phyloP scores from a whole-genome alignment of 2,113 vertebrate genomes.

The Zosterops hypoxanthus region DNA sequence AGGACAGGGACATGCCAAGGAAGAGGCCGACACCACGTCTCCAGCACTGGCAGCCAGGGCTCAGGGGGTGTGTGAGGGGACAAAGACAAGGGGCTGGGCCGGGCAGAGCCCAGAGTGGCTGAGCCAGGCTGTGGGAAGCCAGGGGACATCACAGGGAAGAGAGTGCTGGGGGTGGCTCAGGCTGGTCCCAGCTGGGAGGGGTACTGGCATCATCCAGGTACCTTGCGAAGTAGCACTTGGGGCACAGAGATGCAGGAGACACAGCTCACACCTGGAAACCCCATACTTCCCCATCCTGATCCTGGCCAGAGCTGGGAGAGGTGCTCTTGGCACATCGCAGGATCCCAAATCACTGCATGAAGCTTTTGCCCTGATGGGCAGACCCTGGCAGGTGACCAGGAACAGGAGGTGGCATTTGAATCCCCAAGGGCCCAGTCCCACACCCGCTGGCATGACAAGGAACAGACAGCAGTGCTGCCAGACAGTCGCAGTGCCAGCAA shows the following conservation, averaged over 20 bases:
- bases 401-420: not conserved
- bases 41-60: slow-evolving; percentile 37
- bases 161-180: not conserved
- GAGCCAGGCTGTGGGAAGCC: not conserved
- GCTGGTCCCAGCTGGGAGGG: not conserved
- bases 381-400: not conserved
- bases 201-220: not conserved
- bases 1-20: slow-evolving; percentile 67
- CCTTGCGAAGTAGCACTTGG: not conserved
- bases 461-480: not conserved
- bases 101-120: not conserved
- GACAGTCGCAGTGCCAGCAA: rapidly evolving
- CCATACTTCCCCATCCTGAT: not conserved
- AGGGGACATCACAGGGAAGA: not conserved
- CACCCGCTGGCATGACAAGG: rapidly evolving
- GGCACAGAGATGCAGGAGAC: not conserved
- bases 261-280: not conserved
- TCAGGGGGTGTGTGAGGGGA: not conserved
- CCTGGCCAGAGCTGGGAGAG: not conserved
- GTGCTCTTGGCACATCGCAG: not conserved
- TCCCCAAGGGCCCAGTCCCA: not conserved
- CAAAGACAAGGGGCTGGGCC: not conserved
- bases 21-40: slow-evolving; percentile 70
- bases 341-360: not conserved
- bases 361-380: not conserved